Evolutionary conservation across 2,113 vertebrate genomes (phyloP), one percentile per base, ranked within the genome.

Genomic region (Urocitellus parryii): DNA sequence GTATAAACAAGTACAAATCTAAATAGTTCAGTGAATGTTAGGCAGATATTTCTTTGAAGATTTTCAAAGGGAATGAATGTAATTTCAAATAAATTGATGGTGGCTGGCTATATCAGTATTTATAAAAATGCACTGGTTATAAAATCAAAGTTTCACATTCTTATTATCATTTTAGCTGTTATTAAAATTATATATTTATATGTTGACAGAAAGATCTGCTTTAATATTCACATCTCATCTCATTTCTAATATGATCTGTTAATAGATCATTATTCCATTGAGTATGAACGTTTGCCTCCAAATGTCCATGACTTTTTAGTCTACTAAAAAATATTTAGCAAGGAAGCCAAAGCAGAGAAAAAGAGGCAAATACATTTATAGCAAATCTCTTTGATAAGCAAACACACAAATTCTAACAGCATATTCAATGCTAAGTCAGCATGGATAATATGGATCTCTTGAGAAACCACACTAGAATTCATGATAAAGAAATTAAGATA

Each of bases 61-160:
- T 85, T 91, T 91, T 22, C 61, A 91, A 94, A 68, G 73, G 32
- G 34, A 58, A 78, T 1, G 89, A 80, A 88, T 53, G 8, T 56
- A 51, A 91, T 61, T 91, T 77, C 18, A 85, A 92, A 93, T 78
- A 48, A 87, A 34, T 12, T 78, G 34, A 92, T 91, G 65, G 74
- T 68, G 89, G 18, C 16, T n/a, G 12, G 7, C 4, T 67, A 82
- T 39, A 95, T 76, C 22, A 77, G 78, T 67, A 89, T 81, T 76
- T 70, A 83, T 11, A 91, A 72, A 51, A 24, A 83, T 27, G 20
- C 18, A 68, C 22, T 1, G 32, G 68, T 72, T 88, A 91, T 24
- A 76, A 82, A 24, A 53, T 8, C 18, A 34, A 51, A 37, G 18
- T 48, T 85, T 88, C 67, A 7, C 6, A 77, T 89, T 77, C 27